These are phyloP conservation scores for Syngnathoides biaculeatus DNA, from an alignment of 2,113 vertebrate genomes.

Conservation along the genomic window DNA sequence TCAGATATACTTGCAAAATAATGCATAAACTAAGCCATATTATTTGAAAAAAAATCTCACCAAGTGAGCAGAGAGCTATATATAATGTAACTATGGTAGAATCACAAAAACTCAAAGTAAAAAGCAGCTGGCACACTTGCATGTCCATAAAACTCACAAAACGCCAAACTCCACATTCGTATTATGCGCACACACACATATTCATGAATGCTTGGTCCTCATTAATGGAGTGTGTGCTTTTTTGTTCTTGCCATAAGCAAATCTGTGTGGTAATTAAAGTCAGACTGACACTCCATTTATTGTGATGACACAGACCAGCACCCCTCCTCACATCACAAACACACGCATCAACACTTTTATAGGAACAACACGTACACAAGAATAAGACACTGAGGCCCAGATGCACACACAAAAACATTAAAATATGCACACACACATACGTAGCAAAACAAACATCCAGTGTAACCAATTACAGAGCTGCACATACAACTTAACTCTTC, in stretches of 20 bases:
- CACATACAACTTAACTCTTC: neutral
- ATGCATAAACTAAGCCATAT: too few relatives aligned
- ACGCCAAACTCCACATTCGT: neutral
- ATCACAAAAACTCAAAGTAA: neutral
- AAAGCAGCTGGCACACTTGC: neutral
- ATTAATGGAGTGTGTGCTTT: neutral
- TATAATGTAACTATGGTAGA: too few relatives aligned
- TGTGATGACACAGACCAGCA: slow-evolving; percentile 32
- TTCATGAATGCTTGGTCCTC: slow-evolving; percentile 18
- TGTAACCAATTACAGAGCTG: neutral
- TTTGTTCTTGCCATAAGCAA: neutral
- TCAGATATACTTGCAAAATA: too few relatives aligned
- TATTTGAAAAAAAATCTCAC: too few relatives aligned
- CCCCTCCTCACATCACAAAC: neutral
- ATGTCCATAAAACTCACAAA: neutral
- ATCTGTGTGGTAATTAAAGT: slow-evolving; percentile 19
- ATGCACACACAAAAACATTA: slow-evolving; percentile 11
- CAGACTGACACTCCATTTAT: slow-evolving; percentile 47
- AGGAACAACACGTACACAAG: slow-evolving; percentile 15
- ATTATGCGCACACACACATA: slow-evolving; percentile 4
- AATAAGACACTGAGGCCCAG: slow-evolving; percentile 1
- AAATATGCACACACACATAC: neutral
- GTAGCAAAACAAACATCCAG: neutral
- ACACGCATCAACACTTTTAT: slow-evolving; percentile 9
- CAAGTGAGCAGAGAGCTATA: too few relatives aligned